Evolutionary conservation across 1,140 invertebrate species (phyloP), one percentile per base, ranked within the genome.

Genomic region (Nasonia longicornis): DNA sequence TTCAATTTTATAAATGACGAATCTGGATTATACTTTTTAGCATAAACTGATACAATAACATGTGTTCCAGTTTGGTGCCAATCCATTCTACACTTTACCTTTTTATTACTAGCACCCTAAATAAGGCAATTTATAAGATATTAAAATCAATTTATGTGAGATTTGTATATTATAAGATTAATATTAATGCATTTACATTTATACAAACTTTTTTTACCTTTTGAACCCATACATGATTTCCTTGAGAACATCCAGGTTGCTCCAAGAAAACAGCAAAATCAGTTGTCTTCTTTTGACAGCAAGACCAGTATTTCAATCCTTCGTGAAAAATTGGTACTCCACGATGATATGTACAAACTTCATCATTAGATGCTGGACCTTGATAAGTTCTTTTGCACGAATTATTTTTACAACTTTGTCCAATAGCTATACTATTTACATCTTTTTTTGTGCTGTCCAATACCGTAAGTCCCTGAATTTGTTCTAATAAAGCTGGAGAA

Each of bases 251-350:
- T 0, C 95, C 95, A 67, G 93, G 93, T 92, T 99, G 98, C 70
- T 95, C 95, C 42, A 99, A 91, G 88, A 99, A 99, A 16, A 92
- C 93, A 78, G 96, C 93, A 89, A 99, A 99, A 88, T 99, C 98
- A 14, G 96, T 95, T 2, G 98, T 99, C 86, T 95, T 95, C 86
- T 96, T 96, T 84, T 96, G 93, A 87, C 98, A 99, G 87, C 98
- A 99, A 0, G 97, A 96, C 98, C 98, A 99, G 90, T 95, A 99
- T 90, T 99, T 99, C 88, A 99, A 92, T 0, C 98, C 98, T 92
- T 99, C 98, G 88, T 99, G 98, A 89, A 99, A 99, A 67, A 99
- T 93, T 3, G 98, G 97, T 22, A 92, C 91, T 0, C 98, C 98
- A 29, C 97, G 94, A 92, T 99, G 98, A 92, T 96, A 93, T 64